A percentile compares a stretch with the other conserved stretches of the same genome.
phyloP scores from a whole-genome alignment of 2,113 vertebrate species.

The Tauraco erythrolophus region DNA sequence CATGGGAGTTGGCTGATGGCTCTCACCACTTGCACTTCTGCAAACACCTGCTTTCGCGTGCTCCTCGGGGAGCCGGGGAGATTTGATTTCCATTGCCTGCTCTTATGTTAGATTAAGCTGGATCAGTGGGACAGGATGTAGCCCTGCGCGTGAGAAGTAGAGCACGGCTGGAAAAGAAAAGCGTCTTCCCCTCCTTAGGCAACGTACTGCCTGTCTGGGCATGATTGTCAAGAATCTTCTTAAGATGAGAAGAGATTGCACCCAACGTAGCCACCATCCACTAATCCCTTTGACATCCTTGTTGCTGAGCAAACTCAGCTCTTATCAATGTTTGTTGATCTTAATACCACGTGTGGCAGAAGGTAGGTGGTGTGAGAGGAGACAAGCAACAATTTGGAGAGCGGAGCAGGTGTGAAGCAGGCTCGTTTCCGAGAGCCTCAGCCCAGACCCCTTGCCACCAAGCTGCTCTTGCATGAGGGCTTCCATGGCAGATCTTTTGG shows the following conservation, averaged over 20 bases:
- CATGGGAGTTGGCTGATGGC: accelerated
- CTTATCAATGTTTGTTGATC: not conserved
- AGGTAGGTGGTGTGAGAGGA: not conserved
- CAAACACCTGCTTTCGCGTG: not conserved
- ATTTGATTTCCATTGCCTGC: not conserved
- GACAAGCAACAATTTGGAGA: accelerated
- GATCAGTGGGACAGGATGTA: not conserved
- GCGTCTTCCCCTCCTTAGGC: not conserved
- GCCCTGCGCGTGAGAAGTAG: not conserved
- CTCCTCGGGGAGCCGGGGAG: accelerated
- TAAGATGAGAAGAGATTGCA: not conserved
- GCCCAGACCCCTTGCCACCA: accelerated
- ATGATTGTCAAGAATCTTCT: not conserved
- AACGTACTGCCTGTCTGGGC: accelerated
- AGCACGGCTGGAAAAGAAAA: not conserved
- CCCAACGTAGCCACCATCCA: not conserved
- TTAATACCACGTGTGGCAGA: accelerated
- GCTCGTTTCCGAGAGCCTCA: not conserved
- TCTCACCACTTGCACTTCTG: not conserved
- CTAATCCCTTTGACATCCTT: not conserved
- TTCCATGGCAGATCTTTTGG: not conserved
- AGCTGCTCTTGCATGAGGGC: not conserved
- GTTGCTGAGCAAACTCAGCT: not conserved
- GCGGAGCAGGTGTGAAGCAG: not conserved
- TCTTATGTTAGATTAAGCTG: not conserved